A percentile compares a stretch with the other conserved stretches of the same genome.
These are phyloP conservation scores for Zaprionus nigranus DNA, from an alignment of 1,140 invertebrate genomes.

Conservation along the genomic window DNA sequence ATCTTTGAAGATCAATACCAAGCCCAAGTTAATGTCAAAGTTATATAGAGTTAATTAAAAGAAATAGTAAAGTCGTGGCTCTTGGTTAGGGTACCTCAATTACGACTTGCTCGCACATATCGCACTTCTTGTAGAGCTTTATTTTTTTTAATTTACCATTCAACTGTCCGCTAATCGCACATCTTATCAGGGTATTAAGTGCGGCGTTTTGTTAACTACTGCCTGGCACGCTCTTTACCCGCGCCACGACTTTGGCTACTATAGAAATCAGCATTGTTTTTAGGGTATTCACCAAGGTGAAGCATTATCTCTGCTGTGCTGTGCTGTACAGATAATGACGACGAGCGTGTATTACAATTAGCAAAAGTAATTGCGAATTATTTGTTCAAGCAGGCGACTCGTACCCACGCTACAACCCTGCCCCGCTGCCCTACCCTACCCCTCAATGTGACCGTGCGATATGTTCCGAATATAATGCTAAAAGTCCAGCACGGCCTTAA, in stretches of 20 bases:
- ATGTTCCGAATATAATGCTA: constrained; percentile 15
- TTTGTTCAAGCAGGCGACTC: constrained; percentile 38
- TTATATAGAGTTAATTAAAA: background rate
- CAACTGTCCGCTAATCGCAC: constrained; percentile 60
- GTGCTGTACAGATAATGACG: constrained; percentile 59
- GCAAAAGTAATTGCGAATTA: constrained; percentile 75
- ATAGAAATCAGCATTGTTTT: constrained; percentile 66
- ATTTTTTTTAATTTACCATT: constrained; percentile 61
- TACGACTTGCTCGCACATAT: background rate
- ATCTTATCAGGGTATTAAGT: constrained; percentile 79
- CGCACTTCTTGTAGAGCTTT: constrained; percentile 20
- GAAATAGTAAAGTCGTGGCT: no score
- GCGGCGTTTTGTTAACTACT: constrained; percentile 61
- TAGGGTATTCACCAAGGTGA: constrained; percentile 76
- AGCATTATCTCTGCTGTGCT: constrained; percentile 42
- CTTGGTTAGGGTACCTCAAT: constrained; percentile 18
- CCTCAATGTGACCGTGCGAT: background rate
- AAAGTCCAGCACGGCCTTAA: constrained; percentile 36
- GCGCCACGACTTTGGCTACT: constrained; percentile 1
- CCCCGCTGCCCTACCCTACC: background rate
- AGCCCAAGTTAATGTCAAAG: background rate
- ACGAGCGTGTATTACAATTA: constrained; percentile 69
- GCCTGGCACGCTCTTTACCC: constrained; percentile 63
- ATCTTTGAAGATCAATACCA: no score
- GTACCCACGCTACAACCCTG: background rate